These are phyloP conservation scores for Mesocentrotus franciscanus DNA, from an alignment of 53 echinoderm and acorn worm species.

Conservation along the genomic window DNA sequence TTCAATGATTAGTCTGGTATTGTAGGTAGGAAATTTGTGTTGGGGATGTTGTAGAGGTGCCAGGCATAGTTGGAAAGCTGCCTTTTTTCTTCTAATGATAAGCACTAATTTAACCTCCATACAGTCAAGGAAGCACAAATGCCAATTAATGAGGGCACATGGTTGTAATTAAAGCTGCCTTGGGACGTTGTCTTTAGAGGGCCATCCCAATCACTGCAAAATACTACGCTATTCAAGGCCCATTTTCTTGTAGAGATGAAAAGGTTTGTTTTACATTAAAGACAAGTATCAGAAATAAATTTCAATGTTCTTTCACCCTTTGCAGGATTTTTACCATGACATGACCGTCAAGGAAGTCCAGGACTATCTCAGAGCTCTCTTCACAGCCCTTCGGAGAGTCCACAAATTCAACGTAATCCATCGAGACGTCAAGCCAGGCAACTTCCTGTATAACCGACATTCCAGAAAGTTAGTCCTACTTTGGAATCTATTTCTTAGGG, in stretches of 20 bases:
- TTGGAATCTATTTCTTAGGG: neutral
- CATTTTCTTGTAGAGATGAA: neutral
- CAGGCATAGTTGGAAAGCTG: no score
- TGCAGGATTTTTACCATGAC: slow-evolving; percentile 79
- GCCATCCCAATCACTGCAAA: no score
- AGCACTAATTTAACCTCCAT: no score
- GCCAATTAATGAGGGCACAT: no score
- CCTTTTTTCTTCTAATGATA: no score
- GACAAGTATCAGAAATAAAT: neutral
- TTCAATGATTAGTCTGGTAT: no score
- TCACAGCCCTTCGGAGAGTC: slow-evolving; percentile 84
- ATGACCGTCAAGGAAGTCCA: slow-evolving; percentile 82
- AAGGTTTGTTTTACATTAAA: no score
- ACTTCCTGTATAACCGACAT: slow-evolving; percentile 92
- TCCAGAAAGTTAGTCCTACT: slow-evolving; percentile 72
- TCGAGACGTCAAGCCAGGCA: slow-evolving; percentile 95
- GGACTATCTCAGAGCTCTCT: slow-evolving; percentile 90
- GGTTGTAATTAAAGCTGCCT: no score
- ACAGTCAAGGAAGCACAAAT: no score
- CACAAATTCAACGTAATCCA: slow-evolving; percentile 92
- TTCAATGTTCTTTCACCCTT: neutral
- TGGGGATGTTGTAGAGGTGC: no score
- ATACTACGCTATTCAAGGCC: neutral
- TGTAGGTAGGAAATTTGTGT: no score
- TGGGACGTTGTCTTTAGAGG: no score